A percentile compares a stretch with the other conserved stretches of the same genome.
phyloP scores from a whole-genome alignment of 2,113 vertebrate genomes.

The Aphyosemion australe region DNA sequence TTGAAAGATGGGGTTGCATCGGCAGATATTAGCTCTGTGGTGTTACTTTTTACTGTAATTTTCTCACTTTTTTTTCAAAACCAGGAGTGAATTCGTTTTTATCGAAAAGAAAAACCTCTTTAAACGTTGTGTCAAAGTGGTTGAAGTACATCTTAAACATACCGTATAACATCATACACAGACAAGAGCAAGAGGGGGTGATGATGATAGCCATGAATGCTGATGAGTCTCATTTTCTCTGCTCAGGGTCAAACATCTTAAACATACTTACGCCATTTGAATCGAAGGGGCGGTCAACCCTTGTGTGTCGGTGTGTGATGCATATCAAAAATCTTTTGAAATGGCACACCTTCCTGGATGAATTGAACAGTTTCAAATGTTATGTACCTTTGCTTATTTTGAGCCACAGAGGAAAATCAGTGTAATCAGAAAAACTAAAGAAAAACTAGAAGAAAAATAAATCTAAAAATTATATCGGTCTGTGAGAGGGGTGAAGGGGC shows the following conservation, averaged over 20 bases:
- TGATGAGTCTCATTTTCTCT: constrained; percentile 3
- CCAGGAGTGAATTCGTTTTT: neutral
- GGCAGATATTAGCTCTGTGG: constrained; percentile 52
- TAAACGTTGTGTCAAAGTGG: constrained; percentile 2
- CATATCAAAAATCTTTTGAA: neutral
- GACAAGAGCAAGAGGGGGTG: neutral
- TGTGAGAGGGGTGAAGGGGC: constrained; percentile 34
- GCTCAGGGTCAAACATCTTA: constrained; percentile 4
- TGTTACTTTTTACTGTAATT: constrained; percentile 11
- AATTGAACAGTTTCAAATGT: neutral
- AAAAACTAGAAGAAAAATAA: neutral
- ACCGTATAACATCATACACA: neutral
- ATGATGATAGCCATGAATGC: neutral
- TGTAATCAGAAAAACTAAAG: neutral
- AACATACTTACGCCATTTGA: neutral
- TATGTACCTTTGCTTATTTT: neutral
- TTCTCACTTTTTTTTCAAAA: constrained; percentile 10
- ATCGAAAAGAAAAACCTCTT: neutral
- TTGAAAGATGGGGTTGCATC: constrained; percentile 65
- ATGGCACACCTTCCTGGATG: neutral
- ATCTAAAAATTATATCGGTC: constrained; percentile 50
- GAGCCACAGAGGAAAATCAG: neutral
- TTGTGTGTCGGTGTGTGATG: neutral
- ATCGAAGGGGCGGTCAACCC: neutral
- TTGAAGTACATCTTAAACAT: neutral